A percentile compares a stretch with the other conserved stretches of the same genome.
These are phyloP conservation scores for Chymomyza costata DNA, from an alignment of 1,140 invertebrate genomes.

Conservation along the genomic window DNA sequence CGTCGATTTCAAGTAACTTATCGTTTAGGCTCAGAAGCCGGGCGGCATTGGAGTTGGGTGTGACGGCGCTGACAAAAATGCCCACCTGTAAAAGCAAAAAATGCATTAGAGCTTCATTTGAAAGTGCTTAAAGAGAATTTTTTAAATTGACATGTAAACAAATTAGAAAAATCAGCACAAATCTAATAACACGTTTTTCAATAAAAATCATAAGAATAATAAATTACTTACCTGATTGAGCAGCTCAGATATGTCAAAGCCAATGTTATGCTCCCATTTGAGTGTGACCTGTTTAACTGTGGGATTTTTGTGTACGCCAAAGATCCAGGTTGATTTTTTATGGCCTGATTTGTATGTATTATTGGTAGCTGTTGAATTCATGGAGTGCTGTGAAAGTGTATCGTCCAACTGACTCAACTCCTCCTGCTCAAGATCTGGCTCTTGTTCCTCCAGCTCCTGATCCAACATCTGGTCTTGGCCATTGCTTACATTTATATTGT, in stretches of 20 bases:
- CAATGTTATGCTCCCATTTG: slow-evolving; percentile 53
- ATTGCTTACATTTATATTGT: slow-evolving; percentile 30
- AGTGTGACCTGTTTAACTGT: slow-evolving; percentile 76
- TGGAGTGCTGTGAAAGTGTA: slow-evolving; percentile 52
- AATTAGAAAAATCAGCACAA: no score
- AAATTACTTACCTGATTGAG: slow-evolving; percentile 46
- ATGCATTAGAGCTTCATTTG: neutral
- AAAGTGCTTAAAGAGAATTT: no score
- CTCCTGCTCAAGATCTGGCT: slow-evolving; percentile 22
- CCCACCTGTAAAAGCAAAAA: slow-evolving; percentile 73
- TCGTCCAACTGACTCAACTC: slow-evolving; percentile 27
- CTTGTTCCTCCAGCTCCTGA: slow-evolving; percentile 1
- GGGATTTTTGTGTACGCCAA: slow-evolving; percentile 79
- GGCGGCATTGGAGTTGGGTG: slow-evolving; percentile 77
- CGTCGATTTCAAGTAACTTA: slow-evolving; percentile 80
- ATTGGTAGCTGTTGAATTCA: slow-evolving; percentile 53
- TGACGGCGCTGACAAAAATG: slow-evolving; percentile 78
- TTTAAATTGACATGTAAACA: no score
- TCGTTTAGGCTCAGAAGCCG: slow-evolving; percentile 78
- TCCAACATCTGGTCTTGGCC: neutral
- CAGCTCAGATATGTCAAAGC: slow-evolving; percentile 60
- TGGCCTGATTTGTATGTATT: slow-evolving; percentile 49
- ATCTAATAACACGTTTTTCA: no score
- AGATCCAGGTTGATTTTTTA: slow-evolving; percentile 77
- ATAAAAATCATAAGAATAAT: no score